Evolutionary conservation across 2,888 invertebrate species (phyloP).

Genomic region (Drosophila prolongata): DNA sequence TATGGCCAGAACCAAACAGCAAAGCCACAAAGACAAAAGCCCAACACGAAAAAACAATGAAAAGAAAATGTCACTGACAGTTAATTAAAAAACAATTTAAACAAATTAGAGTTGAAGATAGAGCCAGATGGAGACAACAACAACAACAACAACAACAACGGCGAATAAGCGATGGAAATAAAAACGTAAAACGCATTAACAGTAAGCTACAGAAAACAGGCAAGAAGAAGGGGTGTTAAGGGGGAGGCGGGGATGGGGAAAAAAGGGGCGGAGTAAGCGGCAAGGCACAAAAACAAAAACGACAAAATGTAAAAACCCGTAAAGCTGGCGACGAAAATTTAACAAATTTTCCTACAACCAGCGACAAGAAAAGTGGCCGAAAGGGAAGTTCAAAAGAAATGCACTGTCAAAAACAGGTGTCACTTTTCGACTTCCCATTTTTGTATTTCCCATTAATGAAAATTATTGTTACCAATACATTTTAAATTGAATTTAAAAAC

Average conservation of each 20-base stretch:
- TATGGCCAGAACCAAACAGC: conserved; percentile 46
- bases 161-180: conserved; percentile 42
- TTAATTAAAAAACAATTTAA: conserved; percentile 80
- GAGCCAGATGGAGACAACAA: conserved; percentile 39
- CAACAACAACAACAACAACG: conserved; percentile 10
- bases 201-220: conserved; percentile 19
- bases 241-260: neutral
- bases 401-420: conserved; percentile 6
- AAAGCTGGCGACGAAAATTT: conserved; percentile 80
- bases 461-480: no score
- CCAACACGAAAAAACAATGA: conserved; percentile 20
- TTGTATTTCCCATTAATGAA: no score
- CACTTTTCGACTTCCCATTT: no score
- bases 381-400: conserved; percentile 15
- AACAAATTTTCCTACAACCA: conserved; percentile 67
- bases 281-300: conserved; percentile 38
- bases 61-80: conserved; percentile 73
- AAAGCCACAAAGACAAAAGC: conserved; percentile 8
- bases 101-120: conserved; percentile 77
- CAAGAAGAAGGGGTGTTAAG: neutral
- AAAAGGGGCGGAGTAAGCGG: conserved; percentile 25
- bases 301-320: conserved; percentile 63
- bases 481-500: no score
- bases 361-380: conserved; percentile 33
- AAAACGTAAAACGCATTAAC: conserved; percentile 63